Percentiles rank a stretch among this genome's conserved stretches.
Evolutionary conservation across 2,888 invertebrate species (phyloP).

Genomic region (Thymelicus sylvestris): DNA sequence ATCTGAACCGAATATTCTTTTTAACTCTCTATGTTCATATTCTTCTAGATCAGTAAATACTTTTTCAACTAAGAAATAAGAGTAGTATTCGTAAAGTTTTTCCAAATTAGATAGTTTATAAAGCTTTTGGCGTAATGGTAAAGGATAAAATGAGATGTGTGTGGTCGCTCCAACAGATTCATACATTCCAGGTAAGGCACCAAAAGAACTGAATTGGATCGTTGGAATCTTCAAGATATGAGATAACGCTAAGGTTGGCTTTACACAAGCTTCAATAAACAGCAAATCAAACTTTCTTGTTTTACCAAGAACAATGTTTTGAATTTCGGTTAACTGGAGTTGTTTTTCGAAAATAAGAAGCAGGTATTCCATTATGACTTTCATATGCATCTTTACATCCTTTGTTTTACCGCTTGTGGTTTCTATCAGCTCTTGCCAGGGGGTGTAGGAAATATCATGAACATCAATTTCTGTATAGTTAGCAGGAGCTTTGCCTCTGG

Average conservation of each 20-base stretch:
- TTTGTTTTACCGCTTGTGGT: neutral
- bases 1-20: constrained; percentile 44
- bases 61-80: constrained; percentile 8
- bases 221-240: constrained; percentile 45
- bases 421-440: constrained; percentile 39
- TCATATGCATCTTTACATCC: neutral
- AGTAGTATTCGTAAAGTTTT: constrained; percentile 4
- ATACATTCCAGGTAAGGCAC: constrained; percentile 29
- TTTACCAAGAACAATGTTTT: constrained; percentile 20
- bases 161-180: constrained; percentile 45
- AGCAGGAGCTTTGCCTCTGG: constrained; percentile 46
- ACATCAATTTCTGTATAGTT: constrained; percentile 58
- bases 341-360: constrained; percentile 7
- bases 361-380: neutral
- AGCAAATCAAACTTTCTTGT: constrained; percentile 44
- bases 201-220: constrained; percentile 43
- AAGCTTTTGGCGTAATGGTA: constrained; percentile 8
- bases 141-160: constrained; percentile 49
- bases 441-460: constrained; percentile 52
- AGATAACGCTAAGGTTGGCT: constrained; percentile 41
- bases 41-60: constrained; percentile 21
- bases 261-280: constrained; percentile 44
- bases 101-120: neutral
- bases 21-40: constrained; percentile 44
- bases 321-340: neutral